Evolutionary conservation across 1,140 invertebrate species (phyloP).

Genomic region (Dryas iulia): DNA sequence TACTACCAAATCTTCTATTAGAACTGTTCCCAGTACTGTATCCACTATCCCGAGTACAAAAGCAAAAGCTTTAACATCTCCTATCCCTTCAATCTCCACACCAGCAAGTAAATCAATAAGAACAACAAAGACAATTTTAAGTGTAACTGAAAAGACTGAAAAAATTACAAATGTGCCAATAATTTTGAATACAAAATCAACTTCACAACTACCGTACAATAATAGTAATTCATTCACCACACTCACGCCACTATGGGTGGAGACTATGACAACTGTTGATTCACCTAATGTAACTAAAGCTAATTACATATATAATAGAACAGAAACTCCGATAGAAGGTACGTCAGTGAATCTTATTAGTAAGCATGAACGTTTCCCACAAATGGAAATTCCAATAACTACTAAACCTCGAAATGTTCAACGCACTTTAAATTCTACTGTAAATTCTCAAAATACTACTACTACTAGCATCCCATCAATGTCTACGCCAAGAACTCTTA

Average conservation of each 20-base stretch:
- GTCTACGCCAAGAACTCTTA: neutral
- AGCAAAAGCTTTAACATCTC: slow-evolving; percentile 17
- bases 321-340: slow-evolving; percentile 45
- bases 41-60: slow-evolving; percentile 31
- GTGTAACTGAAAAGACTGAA: slow-evolving; percentile 25
- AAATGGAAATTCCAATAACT: slow-evolving; percentile 32
- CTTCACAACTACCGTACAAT: neutral
- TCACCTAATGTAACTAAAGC: slow-evolving; percentile 16
- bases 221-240: slow-evolving; percentile 4
- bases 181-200: slow-evolving; percentile 17
- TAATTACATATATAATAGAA: slow-evolving; percentile 47
- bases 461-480: slow-evolving; percentile 26
- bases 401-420: slow-evolving; percentile 26
- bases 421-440: slow-evolving; percentile 22
- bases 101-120: neutral
- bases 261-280: slow-evolving; percentile 17
- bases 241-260: slow-evolving; percentile 9
- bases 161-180: slow-evolving; percentile 13
- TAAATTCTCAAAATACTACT: slow-evolving; percentile 17
- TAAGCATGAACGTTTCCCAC: slow-evolving; percentile 35
- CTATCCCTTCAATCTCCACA: slow-evolving; percentile 2
- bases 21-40: slow-evolving; percentile 44
- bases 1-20: slow-evolving; percentile 50
- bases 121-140: slow-evolving; percentile 18
- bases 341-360: slow-evolving; percentile 33